Conservation (phyloP, 1,140 invertebrate species). For the Drosophila sucinea region DNA sequence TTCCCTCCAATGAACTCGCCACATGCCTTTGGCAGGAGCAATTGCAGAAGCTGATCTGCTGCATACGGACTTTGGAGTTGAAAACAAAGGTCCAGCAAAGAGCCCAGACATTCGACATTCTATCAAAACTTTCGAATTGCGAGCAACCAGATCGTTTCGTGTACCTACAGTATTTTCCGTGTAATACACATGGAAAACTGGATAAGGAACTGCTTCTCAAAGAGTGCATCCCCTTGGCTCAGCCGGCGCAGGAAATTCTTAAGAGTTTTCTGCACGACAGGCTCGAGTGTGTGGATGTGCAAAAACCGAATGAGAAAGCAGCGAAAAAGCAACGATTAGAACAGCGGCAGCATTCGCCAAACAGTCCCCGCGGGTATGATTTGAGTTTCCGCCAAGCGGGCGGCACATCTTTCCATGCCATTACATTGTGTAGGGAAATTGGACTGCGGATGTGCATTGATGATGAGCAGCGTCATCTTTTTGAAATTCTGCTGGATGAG, state of each 20-base stretch:
- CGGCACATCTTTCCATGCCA: constrained; percentile 76
- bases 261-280: constrained; percentile 63
- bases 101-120: constrained; percentile 60
- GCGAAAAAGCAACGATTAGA: constrained; percentile 42
- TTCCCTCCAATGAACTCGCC: constrained; percentile 45
- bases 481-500: constrained; percentile 55
- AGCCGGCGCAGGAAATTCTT: constrained; percentile 59
- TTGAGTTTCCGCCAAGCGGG: constrained; percentile 65
- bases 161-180: constrained; percentile 80
- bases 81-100: constrained; percentile 63
- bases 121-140: constrained; percentile 49
- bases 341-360: not conserved
- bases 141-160: constrained; percentile 83
- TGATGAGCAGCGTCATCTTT: constrained; percentile 57
- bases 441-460: constrained; percentile 56
- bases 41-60: constrained; percentile 65
- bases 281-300: constrained; percentile 50
- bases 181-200: constrained; percentile 84
- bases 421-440: constrained; percentile 65
- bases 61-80: constrained; percentile 48
- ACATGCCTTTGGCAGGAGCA: constrained; percentile 54
- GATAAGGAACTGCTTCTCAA: constrained; percentile 54
- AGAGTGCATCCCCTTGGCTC: constrained; percentile 51
- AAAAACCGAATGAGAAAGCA: constrained; percentile 3
- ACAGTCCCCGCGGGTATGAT: constrained; percentile 29